Evolutionary conservation across 2,888 invertebrate genomes (phyloP), one percentile per base, ranked within the genome.

Genomic region (Mimumesa dahlbomi): DNA sequence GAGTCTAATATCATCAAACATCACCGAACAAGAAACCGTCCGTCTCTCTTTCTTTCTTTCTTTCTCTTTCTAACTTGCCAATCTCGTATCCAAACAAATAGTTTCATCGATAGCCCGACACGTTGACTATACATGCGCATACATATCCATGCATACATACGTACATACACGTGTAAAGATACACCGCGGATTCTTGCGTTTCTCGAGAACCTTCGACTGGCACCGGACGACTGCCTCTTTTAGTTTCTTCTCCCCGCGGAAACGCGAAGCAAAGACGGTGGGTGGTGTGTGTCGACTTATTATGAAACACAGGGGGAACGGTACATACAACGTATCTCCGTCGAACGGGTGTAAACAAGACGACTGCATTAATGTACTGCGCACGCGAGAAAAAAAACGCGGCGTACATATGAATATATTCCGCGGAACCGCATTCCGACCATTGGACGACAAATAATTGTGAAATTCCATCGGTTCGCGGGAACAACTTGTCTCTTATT

Each of bases 301-400:
- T 77, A 75, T 61, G 54, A 77, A 63, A 72, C 45, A 42, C 48
- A 34, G 36, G 11, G 70, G 38, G 46, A 11, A 25, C n/a, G 25
- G 1, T 29, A 29, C 29, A 9, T 9, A n/a, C 31, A 18, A 9
- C 46, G 45, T 61, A 43, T 62, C 25, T 34, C 2, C 7, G 7
- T 21, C 16, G 31, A 42, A 56, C 46, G 21, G 14, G 48, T 64
- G 67, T 68, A 72, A 73, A 73, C 72, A 68, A 73, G 66, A 2
- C 34, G 52, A 4, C 40, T 14, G 46, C 36, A 67, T 72, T 67
- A 72, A 72, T 63, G 54, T 52, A 29, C 42, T 50, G 29, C 45
- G 53, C 61, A 34, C 52, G 29, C 50, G 34, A 46, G 14, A 19
- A n/a, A 7, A 2, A 36, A n/a, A n/a, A n/a, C n/a, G n/a, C n/a